Conservation (phyloP, 2,797 vertebrate genomes). For the Microtus californicus region DNA sequence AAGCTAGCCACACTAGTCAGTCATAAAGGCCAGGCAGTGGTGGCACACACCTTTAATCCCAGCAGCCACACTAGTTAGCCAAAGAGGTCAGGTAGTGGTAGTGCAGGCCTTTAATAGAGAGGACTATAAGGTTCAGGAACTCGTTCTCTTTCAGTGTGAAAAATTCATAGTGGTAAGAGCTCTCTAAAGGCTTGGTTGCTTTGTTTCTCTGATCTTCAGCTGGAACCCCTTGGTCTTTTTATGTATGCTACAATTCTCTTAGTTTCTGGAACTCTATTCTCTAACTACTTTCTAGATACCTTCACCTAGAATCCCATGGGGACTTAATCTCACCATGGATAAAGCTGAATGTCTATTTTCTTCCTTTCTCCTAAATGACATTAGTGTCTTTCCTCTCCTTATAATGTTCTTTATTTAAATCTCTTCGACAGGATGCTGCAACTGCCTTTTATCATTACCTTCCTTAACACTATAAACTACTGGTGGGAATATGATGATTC, state of each 20-base stretch:
- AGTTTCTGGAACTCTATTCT: neutral
- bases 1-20: too few species aligned
- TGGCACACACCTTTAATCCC: too few species aligned
- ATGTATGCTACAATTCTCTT: neutral
- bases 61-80: too few species aligned
- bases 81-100: too few species aligned
- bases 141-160: too few species aligned
- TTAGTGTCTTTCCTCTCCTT: neutral
- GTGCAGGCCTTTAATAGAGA: too few species aligned
- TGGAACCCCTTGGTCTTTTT: too few species aligned
- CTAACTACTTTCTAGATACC: neutral
- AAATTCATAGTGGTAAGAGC: too few species aligned
- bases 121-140: too few species aligned
- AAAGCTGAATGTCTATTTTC: constrained; percentile 11
- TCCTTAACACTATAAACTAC: constrained; percentile 12
- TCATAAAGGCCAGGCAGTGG: too few species aligned
- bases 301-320: neutral
- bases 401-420: neutral
- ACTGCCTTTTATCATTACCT: neutral
- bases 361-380: neutral
- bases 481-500: neutral
- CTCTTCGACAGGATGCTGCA: neutral
- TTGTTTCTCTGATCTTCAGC: too few species aligned
- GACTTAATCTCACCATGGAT: neutral
- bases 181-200: too few species aligned